These are phyloP conservation scores for Tiliqua scincoides DNA, from an alignment of 2,113 vertebrate species.

Conservation along the genomic window DNA sequence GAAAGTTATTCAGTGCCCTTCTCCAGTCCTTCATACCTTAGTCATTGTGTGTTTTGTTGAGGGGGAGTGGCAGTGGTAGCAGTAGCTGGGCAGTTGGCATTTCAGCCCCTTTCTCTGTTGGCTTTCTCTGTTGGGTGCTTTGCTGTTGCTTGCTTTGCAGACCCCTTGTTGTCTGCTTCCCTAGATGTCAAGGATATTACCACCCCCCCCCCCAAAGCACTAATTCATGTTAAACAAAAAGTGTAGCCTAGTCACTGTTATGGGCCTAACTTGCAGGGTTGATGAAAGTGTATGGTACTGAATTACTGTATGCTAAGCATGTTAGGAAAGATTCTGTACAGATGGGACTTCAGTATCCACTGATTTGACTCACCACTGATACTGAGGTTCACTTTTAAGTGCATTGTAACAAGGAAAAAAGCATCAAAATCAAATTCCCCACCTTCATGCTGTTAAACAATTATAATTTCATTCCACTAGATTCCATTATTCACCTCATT, in stretches of 20 bases:
- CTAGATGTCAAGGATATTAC: not conserved
- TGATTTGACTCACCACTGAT: too few relatives aligned
- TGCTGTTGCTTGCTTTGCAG: not conserved
- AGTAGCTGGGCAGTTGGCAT: not conserved
- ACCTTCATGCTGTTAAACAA: too few relatives aligned
- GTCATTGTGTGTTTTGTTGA: not conserved
- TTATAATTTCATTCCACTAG: too few relatives aligned
- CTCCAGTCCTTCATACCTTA: not conserved
- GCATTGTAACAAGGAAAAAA: too few relatives aligned
- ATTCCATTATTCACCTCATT: too few relatives aligned
- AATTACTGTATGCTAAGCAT: not conserved
- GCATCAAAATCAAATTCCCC: too few relatives aligned
- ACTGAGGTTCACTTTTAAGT: too few relatives aligned
- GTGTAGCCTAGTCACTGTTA: not conserved
- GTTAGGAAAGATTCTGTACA: not conserved
- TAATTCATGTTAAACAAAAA: not conserved
- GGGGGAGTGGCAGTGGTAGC: not conserved
- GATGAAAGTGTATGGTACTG: not conserved
- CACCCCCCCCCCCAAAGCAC: too few relatives aligned
- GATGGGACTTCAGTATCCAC: too few relatives aligned
- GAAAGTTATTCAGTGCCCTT: not conserved
- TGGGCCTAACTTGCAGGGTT: not conserved
- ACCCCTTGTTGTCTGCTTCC: not conserved
- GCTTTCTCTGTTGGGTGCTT: not conserved
- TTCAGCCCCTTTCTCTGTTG: too few relatives aligned